phyloP scores from a whole-genome alignment of 2,113 vertebrate species.

The Cynoglossus semilaevis region DNA sequence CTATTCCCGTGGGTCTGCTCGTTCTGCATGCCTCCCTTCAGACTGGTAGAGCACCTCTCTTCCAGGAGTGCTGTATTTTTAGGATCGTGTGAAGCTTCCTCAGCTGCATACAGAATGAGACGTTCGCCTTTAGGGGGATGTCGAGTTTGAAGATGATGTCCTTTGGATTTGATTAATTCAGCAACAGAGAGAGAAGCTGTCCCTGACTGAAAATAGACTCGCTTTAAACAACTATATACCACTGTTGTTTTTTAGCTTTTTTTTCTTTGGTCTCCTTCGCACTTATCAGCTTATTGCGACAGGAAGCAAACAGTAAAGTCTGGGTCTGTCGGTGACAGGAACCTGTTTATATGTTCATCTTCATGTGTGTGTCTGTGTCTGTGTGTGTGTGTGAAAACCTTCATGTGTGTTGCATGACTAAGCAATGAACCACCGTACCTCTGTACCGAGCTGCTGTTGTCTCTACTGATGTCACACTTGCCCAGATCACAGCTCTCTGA shows the following conservation, averaged over 20 bases:
- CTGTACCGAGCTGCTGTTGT: slow-evolving; percentile 28
- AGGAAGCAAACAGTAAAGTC: slow-evolving; percentile 65
- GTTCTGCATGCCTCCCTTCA: slow-evolving; percentile 89
- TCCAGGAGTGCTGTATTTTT: slow-evolving; percentile 97
- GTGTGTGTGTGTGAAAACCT: slow-evolving; percentile 24
- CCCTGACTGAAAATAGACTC: slow-evolving; percentile 81
- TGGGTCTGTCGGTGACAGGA: slow-evolving; percentile 54
- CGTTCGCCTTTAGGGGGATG: slow-evolving; percentile 95
- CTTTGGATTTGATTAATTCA: slow-evolving; percentile 99
- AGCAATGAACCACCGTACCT: slow-evolving; percentile 43
- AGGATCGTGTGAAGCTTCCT: slow-evolving; percentile 95
- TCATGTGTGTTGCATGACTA: slow-evolving; percentile 37
- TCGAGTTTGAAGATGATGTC: slow-evolving; percentile 98
- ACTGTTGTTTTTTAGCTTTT: slow-evolving; percentile 74
- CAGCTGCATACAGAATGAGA: slow-evolving; percentile 95
- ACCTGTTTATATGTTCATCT: slow-evolving; percentile 42
- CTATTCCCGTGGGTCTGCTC: slow-evolving; percentile 88
- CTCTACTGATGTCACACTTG: slow-evolving; percentile 41
- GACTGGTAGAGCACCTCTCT: slow-evolving; percentile 88
- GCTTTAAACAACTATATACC: slow-evolving; percentile 76
- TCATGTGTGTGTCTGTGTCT: slow-evolving; percentile 23
- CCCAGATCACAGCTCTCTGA: slow-evolving; percentile 45
- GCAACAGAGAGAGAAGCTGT: slow-evolving; percentile 81
- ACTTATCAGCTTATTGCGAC: slow-evolving; percentile 66
- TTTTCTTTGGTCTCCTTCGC: slow-evolving; percentile 68